phyloP scores from a whole-genome alignment of 2,797 vertebrate species.

The Choloepus didactylus region DNA sequence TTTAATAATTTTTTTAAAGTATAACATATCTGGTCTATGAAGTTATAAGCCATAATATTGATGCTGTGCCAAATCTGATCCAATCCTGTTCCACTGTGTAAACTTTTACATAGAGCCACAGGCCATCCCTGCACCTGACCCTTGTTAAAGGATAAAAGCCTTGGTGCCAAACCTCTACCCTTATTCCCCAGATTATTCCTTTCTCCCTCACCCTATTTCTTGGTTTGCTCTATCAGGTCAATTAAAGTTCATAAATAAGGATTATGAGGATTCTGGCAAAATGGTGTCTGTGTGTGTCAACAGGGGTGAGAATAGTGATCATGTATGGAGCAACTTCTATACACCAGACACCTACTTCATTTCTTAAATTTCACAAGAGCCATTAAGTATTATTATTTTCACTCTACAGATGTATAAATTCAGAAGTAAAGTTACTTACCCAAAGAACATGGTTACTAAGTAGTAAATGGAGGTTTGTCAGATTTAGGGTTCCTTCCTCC shows the following conservation, averaged over 20 bases:
- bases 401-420: constrained; percentile 18
- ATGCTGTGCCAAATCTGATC: neutral
- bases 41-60: neutral
- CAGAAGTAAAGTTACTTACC: constrained; percentile 6
- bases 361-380: neutral
- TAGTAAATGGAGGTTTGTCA: neutral
- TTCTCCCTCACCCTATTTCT: neutral
- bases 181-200: neutral
- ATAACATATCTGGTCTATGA: neutral
- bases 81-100: neutral
- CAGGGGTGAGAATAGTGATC: neutral
- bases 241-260: constrained; percentile 27
- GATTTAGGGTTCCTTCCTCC: neutral
- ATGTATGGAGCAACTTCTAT: neutral
- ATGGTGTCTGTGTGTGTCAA: neutral
- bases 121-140: neutral
- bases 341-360: neutral
- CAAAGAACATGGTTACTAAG: neutral
- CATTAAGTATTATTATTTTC: neutral
- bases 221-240: constrained; percentile 23
- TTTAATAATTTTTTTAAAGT: neutral
- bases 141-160: neutral
- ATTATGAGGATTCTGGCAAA: neutral
- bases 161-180: neutral
- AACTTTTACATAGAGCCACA: neutral